phyloP scores from a whole-genome alignment of 2,113 vertebrate species.

The Tiliqua scincoides region DNA sequence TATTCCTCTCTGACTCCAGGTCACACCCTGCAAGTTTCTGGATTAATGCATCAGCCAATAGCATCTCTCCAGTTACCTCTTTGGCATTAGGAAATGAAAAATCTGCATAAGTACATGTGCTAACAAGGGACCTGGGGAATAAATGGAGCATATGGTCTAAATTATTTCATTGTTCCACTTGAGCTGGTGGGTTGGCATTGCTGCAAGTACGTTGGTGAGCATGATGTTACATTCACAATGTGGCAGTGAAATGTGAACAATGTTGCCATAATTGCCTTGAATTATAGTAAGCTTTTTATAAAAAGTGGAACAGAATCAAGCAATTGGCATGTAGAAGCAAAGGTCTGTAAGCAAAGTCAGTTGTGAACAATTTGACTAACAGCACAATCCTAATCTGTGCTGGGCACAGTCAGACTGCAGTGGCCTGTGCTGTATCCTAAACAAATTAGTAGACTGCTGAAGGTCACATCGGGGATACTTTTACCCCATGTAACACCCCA shows the following conservation, averaged over 20 bases:
- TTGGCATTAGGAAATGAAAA: constrained; percentile 30
- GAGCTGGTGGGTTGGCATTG: background rate
- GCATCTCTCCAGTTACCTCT: background rate
- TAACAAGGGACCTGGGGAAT: constrained; percentile 24
- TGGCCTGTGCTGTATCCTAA: too few species aligned
- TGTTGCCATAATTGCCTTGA: background rate
- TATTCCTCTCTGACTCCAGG: background rate
- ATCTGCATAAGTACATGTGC: background rate
- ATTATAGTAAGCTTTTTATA: constrained; percentile 33
- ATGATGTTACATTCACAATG: background rate
- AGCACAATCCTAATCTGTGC: too few species aligned
- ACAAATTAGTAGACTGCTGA: too few species aligned
- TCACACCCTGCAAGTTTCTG: background rate
- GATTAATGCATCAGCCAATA: background rate
- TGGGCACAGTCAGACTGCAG: too few species aligned
- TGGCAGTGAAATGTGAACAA: constrained; percentile 22
- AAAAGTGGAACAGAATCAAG: constrained; percentile 1
- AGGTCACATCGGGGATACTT: too few species aligned
- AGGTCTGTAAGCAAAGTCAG: background rate
- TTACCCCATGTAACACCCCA: background rate
- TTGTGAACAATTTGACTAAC: background rate
- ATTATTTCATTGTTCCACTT: constrained; percentile 31
- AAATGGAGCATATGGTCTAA: constrained; percentile 7
- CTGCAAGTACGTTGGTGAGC: constrained; percentile 17
- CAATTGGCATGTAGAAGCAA: constrained; percentile 7